These are phyloP conservation scores for Sterrhoptilus dennistouni DNA, from an alignment of 2,113 vertebrate genomes.

Conservation along the genomic window DNA sequence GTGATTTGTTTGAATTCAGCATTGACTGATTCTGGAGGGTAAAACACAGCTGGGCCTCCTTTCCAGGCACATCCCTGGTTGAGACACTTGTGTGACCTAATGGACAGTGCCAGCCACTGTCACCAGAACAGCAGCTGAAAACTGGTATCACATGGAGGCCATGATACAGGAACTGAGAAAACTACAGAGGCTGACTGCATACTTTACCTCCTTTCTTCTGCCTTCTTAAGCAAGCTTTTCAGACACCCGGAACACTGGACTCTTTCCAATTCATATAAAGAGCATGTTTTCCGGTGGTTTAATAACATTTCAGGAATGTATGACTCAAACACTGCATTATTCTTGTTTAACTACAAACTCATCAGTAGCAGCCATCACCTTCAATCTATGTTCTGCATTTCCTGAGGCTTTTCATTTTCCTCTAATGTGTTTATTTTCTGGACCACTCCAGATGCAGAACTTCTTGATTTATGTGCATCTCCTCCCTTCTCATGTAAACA, in stretches of 20 bases:
- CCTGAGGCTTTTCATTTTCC: background rate
- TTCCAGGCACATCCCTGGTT: background rate
- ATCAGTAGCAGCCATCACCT: background rate
- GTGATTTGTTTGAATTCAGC: background rate
- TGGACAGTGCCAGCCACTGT: accelerated
- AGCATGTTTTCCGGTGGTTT: background rate
- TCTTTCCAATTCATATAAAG: background rate
- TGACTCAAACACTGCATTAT: background rate
- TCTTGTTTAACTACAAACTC: background rate
- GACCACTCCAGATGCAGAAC: background rate
- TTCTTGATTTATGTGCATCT: background rate
- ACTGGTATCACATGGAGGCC: background rate
- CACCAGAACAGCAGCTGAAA: background rate
- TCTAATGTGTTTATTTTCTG: background rate
- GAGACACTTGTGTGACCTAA: background rate
- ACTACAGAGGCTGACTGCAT: background rate
- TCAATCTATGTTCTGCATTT: background rate
- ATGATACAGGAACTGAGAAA: background rate
- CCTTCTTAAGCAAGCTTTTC: background rate
- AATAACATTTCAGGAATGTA: conserved; percentile 13
- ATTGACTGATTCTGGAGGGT: background rate
- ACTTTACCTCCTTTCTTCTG: background rate
- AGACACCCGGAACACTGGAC: background rate
- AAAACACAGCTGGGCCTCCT: background rate
- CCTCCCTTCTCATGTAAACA: background rate